A percentile compares a stretch with the other conserved stretches of the same genome.
Conservation (phyloP, 2,797 vertebrate genomes). For the Enteromius viviparus region DNA sequence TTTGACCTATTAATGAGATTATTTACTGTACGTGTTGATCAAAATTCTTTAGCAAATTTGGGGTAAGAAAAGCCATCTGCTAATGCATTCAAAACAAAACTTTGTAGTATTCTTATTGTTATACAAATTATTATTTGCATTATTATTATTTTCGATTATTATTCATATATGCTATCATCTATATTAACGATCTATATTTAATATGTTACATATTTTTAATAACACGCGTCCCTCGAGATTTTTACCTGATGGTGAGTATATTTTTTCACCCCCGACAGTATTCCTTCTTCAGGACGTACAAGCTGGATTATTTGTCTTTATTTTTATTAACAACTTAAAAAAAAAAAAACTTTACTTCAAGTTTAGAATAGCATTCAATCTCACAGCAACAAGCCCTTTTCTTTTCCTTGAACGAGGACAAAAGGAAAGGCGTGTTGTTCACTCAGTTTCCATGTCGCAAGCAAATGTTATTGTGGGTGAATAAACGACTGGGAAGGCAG, state of each 20-base stretch:
- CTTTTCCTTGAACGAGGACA: slow-evolving; percentile 50
- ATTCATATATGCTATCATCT: background rate
- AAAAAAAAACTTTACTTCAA: slow-evolving; percentile 23
- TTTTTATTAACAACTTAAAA: background rate
- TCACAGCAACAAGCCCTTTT: slow-evolving; percentile 46
- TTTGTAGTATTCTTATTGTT: background rate
- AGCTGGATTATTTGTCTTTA: background rate
- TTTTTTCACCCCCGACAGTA: background rate
- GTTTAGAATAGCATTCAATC: slow-evolving; percentile 1
- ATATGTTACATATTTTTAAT: slow-evolving; percentile 1
- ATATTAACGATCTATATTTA: background rate
- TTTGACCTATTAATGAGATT: slow-evolving; percentile 48
- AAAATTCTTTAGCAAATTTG: slow-evolving; percentile 2
- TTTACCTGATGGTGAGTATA: slow-evolving; percentile 24
- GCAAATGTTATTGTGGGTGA: slow-evolving; percentile 57
- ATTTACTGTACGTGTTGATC: slow-evolving; percentile 29
- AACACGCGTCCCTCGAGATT: slow-evolving; percentile 21
- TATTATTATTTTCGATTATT: slow-evolving; percentile 20
- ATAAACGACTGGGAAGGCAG: slow-evolving; percentile 61
- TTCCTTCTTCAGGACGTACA: background rate
- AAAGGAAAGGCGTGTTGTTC: slow-evolving; percentile 52
- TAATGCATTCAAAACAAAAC: slow-evolving; percentile 7
- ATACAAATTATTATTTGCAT: background rate
- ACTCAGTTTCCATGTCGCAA: slow-evolving; percentile 54
- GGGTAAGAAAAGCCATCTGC: background rate